These are phyloP conservation scores for Drosophila fuyamai DNA, from an alignment of 1,140 invertebrate genomes.

Conservation along the genomic window DNA sequence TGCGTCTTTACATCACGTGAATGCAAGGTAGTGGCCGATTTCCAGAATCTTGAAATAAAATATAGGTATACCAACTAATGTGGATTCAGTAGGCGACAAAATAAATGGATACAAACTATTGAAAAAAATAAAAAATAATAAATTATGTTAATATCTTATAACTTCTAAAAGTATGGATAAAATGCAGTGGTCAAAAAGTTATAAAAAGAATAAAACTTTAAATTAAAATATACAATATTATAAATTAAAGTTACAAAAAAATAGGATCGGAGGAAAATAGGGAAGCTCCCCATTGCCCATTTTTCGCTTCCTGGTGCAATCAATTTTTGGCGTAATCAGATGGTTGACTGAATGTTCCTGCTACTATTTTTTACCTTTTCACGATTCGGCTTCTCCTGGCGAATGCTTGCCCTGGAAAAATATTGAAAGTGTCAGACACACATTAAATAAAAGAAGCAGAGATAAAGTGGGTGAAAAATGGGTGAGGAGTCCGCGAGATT, in stretches of 20 bases:
- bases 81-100: not conserved
- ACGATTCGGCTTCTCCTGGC: not conserved
- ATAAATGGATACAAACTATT: not conserved
- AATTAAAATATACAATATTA: too few species aligned
- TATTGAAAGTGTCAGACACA: slow-evolving; percentile 55
- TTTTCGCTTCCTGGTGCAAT: slow-evolving; percentile 16
- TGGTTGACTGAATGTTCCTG: slow-evolving; percentile 15
- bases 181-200: not conserved
- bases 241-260: not conserved
- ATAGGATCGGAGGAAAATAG: not conserved
- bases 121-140: not conserved
- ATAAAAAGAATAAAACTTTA: too few species aligned
- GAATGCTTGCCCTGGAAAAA: slow-evolving; percentile 36
- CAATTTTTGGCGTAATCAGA: slow-evolving; percentile 42
- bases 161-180: not conserved
- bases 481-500: slow-evolving; percentile 20
- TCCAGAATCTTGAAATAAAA: slow-evolving; percentile 38
- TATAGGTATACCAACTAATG: too few species aligned
- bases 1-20: slow-evolving; percentile 71
- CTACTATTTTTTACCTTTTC: not conserved
- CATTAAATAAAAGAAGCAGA: slow-evolving; percentile 34
- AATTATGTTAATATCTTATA: too few species aligned
- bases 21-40: slow-evolving; percentile 84
- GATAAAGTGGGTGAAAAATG: slow-evolving; percentile 20
- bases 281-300: not conserved